Evolutionary conservation across 30 jellyfish, hydroid and myxozoan genomes (phyloP), one percentile per base, ranked within the genome.

Genomic region (Turritopsis rubra): DNA sequence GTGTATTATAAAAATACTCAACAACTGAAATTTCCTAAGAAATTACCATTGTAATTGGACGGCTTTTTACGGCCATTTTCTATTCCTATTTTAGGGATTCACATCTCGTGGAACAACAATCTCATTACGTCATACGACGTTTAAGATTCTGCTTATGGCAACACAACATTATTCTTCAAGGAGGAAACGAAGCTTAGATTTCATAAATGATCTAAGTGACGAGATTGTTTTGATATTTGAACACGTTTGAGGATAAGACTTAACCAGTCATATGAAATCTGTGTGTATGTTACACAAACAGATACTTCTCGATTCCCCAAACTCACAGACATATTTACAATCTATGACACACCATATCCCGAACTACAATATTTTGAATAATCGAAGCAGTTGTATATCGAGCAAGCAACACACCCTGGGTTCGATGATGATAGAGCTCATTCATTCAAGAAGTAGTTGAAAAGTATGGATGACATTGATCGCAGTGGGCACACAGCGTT

Each of bases 61-160:
- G n/a, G n/a, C n/a, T n/a, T n/a, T n/a, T n/a, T n/a, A n/a, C n/a
- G n/a, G n/a, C n/a, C n/a, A n/a, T n/a, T n/a, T n/a, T n/a, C 16
- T 60, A 60, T 82, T 70, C 66, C 68, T 72, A 25, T 54, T 75
- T 1, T 86, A 94, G 99, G 99, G 99, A 8, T 94, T 94, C 79
- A 88, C 73, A 52, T 92, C 99, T 18, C 92, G 99, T 19, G 97
- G 91, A 28, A 94, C 99, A 17, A 75, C 71, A 41, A 20, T 89
- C 8, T 85, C 97, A 66, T 79, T 79, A 66, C 75, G 96, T 71
- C 71, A 21, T 52, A 79, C 26, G 16, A 92, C 99, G 7, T 84
- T 27, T 22, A 18, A 52, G 65, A 81, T 83, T 80, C 41, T 28
- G 25, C 16, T 79, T 21, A 66, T 1, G 71, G 81, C 70, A 89